These are phyloP conservation scores for Pyrgilauda ruficollis DNA, from an alignment of 2,113 vertebrate genomes.

Conservation along the genomic window DNA sequence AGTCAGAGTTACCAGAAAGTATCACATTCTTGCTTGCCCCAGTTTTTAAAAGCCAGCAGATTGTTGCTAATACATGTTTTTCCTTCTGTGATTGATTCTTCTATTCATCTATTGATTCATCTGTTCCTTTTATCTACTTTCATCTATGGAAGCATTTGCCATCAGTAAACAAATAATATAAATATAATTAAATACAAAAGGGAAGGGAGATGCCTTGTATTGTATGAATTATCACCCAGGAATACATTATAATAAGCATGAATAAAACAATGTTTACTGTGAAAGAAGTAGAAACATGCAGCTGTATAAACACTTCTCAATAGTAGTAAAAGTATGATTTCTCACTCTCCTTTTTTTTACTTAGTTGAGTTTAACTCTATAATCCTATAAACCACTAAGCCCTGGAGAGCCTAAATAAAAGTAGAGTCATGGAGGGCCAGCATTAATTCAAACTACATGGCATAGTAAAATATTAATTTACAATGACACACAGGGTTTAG, in stretches of 20 bases:
- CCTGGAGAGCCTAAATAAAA: neutral
- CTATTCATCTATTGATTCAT: slow-evolving; percentile 2
- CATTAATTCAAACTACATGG: neutral
- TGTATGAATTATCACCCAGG: slow-evolving; percentile 27
- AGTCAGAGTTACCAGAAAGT: neutral
- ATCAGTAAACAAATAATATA: slow-evolving; percentile 37
- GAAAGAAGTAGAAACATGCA: slow-evolving; percentile 15
- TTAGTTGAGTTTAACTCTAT: neutral
- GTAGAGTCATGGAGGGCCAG: neutral
- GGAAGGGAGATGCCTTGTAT: neutral
- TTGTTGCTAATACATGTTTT: neutral
- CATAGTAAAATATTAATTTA: neutral
- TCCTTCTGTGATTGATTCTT: neutral
- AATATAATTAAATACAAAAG: slow-evolving; percentile 31
- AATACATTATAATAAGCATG: slow-evolving; percentile 30
- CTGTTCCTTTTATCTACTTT: slow-evolving; percentile 54
- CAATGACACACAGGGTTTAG: neutral
- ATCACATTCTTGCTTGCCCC: neutral
- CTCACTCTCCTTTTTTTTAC: neutral
- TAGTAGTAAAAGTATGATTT: neutral
- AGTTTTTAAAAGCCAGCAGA: slow-evolving; percentile 9
- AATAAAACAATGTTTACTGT: slow-evolving; percentile 52
- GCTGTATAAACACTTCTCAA: neutral
- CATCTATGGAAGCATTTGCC: slow-evolving; percentile 9
- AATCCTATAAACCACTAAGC: slow-evolving; percentile 11